Evolutionary conservation across 2,113 vertebrate species (phyloP).

Genomic region (Notiomystis cincta): DNA sequence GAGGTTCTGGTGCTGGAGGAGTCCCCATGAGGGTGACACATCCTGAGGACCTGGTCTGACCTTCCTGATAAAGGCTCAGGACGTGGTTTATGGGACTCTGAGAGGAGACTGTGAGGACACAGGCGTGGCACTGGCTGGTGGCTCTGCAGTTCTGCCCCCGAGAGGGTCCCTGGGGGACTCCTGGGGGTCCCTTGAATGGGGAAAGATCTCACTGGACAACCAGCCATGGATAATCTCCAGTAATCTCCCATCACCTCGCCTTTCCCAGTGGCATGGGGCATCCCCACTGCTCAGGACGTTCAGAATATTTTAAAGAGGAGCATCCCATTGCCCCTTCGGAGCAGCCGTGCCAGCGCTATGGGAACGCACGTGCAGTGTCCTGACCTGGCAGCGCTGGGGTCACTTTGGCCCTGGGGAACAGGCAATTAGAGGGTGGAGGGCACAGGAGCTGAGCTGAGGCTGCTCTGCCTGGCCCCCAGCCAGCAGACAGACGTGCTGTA

Average conservation of each 20-base stretch:
- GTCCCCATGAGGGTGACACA: not conserved
- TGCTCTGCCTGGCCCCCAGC: not conserved
- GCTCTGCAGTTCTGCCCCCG: not conserved
- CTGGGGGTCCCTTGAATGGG: not conserved
- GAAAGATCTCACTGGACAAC: not conserved
- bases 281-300: not conserved
- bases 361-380: not conserved
- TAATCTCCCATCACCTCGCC: not conserved
- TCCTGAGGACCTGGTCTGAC: not conserved
- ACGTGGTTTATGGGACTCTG: not conserved
- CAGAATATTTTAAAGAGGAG: rapidly evolving
- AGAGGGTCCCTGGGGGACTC: not conserved
- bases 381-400: not conserved
- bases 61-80: not conserved
- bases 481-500: constrained; percentile 45
- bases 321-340: rapidly evolving
- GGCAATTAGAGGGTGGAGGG: not conserved
- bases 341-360: not conserved
- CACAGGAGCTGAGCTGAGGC: not conserved
- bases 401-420: not conserved
- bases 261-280: rapidly evolving
- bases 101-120: not conserved
- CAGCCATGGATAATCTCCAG: not conserved
- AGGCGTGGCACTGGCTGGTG: not conserved
- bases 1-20: not conserved